Evolutionary conservation across 92 coral and sea anemone genomes (phyloP).

Genomic region (Nematostella vectensis): DNA sequence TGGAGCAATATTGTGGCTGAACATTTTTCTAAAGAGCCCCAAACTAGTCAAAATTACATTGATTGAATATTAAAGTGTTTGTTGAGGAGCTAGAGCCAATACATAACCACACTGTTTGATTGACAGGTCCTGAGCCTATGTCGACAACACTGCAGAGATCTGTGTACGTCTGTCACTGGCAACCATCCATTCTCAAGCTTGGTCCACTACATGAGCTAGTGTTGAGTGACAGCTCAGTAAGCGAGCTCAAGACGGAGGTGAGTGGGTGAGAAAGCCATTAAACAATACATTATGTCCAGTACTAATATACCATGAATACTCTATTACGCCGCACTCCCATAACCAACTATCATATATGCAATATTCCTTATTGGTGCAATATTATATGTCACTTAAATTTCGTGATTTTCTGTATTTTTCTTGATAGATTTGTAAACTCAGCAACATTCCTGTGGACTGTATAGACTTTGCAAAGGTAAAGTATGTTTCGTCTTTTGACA

Average conservation of each 20-base stretch:
- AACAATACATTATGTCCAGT: too few relatives aligned
- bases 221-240: conserved; percentile 35
- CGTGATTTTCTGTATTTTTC: not conserved
- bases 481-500: not conserved
- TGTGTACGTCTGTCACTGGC: conserved; percentile 74
- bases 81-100: conserved; percentile 77
- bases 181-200: conserved; percentile 61
- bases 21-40: too few relatives aligned
- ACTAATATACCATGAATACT: too few relatives aligned
- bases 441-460: conserved; percentile 57
- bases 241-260: conserved; percentile 67
- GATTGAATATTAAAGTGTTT: conserved; percentile 71
- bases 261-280: not conserved
- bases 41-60: too few relatives aligned
- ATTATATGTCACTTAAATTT: too few relatives aligned
- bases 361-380: too few relatives aligned
- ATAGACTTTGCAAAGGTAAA: conserved; percentile 81
- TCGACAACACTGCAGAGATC: conserved; percentile 40
- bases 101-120: conserved; percentile 17
- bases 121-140: conserved; percentile 65
- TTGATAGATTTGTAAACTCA: conserved; percentile 56
- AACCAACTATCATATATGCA: too few relatives aligned
- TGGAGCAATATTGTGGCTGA: too few relatives aligned
- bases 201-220: conserved; percentile 74
- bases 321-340: too few relatives aligned